phyloP scores from a whole-genome alignment of 2,888 invertebrate species.

The Disparrhopalites patrizii region DNA sequence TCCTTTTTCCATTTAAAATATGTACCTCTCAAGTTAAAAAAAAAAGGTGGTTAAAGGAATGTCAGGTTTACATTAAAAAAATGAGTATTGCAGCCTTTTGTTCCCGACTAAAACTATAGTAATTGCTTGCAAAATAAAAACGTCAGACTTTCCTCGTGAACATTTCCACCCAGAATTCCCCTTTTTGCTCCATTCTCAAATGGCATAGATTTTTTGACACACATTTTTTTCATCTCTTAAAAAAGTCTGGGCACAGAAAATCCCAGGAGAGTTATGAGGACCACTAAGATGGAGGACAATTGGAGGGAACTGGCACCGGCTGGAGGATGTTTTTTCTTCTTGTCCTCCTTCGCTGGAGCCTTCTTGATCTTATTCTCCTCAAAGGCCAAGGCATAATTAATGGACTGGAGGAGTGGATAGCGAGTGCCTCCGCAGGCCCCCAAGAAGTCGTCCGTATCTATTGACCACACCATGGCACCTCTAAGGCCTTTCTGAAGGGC shows the following conservation, averaged over 20 bases:
- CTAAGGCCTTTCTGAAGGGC: slow-evolving; percentile 64
- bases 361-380: slow-evolving; percentile 8
- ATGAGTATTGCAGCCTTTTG: no score
- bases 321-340: slow-evolving; percentile 3
- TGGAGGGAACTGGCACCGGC: neutral
- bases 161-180: no score
- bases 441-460: slow-evolving; percentile 81
- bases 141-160: no score
- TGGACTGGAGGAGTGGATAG: slow-evolving; percentile 68
- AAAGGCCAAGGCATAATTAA: slow-evolving; percentile 62
- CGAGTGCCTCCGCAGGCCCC: slow-evolving; percentile 63
- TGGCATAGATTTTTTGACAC: neutral
- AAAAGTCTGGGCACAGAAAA: no score
- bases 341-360: neutral
- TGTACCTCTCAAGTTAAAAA: no score
- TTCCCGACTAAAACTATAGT: no score
- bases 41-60: no score
- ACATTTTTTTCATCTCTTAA: no score
- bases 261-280: no score
- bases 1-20: no score
- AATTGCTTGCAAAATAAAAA: no score
- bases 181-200: neutral
- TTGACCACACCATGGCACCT: slow-evolving; percentile 79
- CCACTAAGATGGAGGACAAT: neutral
- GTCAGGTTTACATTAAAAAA: no score